Percentiles rank a stretch among this genome's conserved stretches.
Conservation (phyloP, 1,140 invertebrate species). For the Heliconius eleuchia region DNA sequence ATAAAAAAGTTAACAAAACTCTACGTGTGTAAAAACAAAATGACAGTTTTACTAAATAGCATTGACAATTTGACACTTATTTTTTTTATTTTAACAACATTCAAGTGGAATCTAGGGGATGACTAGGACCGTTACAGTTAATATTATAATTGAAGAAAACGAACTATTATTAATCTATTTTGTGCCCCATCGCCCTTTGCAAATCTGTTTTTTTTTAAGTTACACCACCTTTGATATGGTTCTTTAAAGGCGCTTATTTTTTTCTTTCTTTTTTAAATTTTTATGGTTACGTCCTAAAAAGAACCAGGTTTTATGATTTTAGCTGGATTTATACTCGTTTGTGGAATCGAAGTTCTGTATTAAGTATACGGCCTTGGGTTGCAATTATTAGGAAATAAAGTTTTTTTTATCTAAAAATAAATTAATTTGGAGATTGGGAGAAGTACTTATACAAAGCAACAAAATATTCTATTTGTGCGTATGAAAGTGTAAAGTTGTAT, state of each 20-base stretch:
- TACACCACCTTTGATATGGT: conserved; percentile 8
- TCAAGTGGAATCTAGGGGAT: conserved; percentile 48
- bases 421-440: conserved; percentile 1
- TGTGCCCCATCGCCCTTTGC: conserved; percentile 48
- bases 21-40: conserved; percentile 9
- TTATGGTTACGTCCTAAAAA: conserved; percentile 24
- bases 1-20: neutral
- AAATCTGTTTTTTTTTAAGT: conserved; percentile 1
- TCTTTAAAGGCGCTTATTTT: conserved; percentile 21
- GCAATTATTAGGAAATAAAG: neutral
- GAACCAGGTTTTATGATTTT: conserved; percentile 5
- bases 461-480: conserved; percentile 12
- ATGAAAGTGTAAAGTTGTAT: neutral
- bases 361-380: neutral
- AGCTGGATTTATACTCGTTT: conserved; percentile 9
- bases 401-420: neutral
- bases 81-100: conserved; percentile 20
- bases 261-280: conserved; percentile 22
- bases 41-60: conserved; percentile 18
- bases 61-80: conserved; percentile 19
- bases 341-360: conserved; percentile 32
- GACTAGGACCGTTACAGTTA: conserved; percentile 68
- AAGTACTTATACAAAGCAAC: conserved; percentile 20
- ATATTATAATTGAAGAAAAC: conserved; percentile 58
- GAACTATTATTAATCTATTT: conserved; percentile 44